Evolutionary conservation across 2,888 invertebrate genomes (phyloP), one percentile per base, ranked within the genome.

Genomic region (Himalopsyche tibetana): DNA sequence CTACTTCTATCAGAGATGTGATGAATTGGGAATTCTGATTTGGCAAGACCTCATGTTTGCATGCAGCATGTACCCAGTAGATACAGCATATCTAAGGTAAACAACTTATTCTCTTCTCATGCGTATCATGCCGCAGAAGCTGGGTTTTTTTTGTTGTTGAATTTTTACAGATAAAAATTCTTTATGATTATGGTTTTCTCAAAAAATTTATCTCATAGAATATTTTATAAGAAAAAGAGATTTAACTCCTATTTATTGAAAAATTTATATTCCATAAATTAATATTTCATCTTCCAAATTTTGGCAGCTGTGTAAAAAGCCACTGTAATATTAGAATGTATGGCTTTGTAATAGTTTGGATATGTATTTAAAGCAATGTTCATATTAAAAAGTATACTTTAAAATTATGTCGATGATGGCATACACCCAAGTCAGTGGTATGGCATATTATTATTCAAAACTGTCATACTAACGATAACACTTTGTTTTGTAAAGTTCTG

Each of bases 21-120:
- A 99, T 90, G 94, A 96, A 90, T 92, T 96, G 82, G 99, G 99
- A 0, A 96, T 99, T 81, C 93, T 99, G 90, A 95, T 99, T 85
- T 99, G 99, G 99, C 99, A 99, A 91, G 99, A 99, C 91, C 95
- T 99, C 90, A 97, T 99, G 96, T 99, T 99, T 91, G 99, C 99
- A 0, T 99, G 98, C 90, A 95, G 97, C 36, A 96, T 99, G 96
- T 99, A 99, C 91, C 99, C 99, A 0, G 94, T 95, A 0, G 94
- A 95, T 86, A 90, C 92, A 0, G 92, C 94, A 1, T 99, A 97
- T 92, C 92, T 99, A 40, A 90, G 93, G 92, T 95, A 87, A 83
- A 81, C 28, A n/a, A 86, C 45, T 28, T 83, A 86, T 8, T 8
- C 5, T 6, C 69, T 28, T 42, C 28, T 28, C 28, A 28, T 28